Base-by-base conservation (phyloP, 1,140 invertebrate genomes). In the Colletes gigas region DNA sequence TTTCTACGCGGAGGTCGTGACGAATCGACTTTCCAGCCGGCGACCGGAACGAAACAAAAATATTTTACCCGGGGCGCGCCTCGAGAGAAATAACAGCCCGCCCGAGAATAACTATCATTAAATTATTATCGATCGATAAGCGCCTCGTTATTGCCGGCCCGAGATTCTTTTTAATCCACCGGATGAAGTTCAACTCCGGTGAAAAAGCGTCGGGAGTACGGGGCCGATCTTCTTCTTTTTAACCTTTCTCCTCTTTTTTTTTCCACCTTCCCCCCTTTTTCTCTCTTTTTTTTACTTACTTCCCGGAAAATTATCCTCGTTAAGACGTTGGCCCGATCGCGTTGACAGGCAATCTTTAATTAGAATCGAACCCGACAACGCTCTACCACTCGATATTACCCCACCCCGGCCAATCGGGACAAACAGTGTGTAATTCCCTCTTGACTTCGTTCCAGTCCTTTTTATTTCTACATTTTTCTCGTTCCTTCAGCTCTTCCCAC, bases 21-120 rank as follows among this genome's bases (percentile, higher is more conserved):
- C 90, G 91, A 93, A 92, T 91, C 89, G 90, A 93, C 88, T 93
- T 92, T 91, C 86, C 90, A 90, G 88, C 77, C 76, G 85, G 75
- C 83, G 87, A 85, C 70, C 86, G 47, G 78, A 73, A 75, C 75
- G 77, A 86, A 84, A 85, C 78, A 84, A 88, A 88, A 88, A 88
- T 85, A 88, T 83, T 84, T 74, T 82, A 63, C 67, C 39, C 70
- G 78, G 75, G 62, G 72, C 85, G 71, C 75, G 68, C 62, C 74
- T 54, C 62, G 44, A 65, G 67, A 85, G 75, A 65, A 78, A 80
- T 70, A 86, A 86, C 89, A 90, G 87, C 78, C 84, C 66, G 73
- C 30, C 72, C 54, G 68, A 62, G 82, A 87, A 86, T 87, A 87
- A 84, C 85, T 87, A 83, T 87, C 85, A 79, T 87, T 87, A 87